Base-by-base conservation (phyloP, 2,113 vertebrate species). In the Vulpes lagopus region DNA sequence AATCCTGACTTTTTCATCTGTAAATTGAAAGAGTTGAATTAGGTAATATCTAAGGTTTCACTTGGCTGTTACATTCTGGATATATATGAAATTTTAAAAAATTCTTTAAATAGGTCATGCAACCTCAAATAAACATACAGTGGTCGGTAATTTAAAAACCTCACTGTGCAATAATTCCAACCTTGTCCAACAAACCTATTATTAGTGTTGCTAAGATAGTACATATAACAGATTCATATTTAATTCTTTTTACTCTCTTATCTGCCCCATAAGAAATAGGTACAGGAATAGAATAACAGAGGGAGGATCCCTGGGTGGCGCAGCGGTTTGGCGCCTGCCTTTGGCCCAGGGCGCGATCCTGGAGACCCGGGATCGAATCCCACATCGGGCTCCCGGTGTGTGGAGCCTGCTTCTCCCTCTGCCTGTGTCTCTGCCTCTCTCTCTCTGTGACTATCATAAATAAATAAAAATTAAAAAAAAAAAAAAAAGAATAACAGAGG, bases 221-320 rank as follows among this genome's bases (percentile, higher is more conserved):
- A 73, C 57, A 95, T 88, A 88, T 84, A 89, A 55, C 8, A 81
- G 16, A 49, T 85, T 67, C 27, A 30, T 43, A 59, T 90, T 95
- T 89, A 60, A 53, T 84, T 20, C 8, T 76, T 94, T 95, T 88
- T 53, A 32, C 67, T 90, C 83, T 92, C 55, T 96, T 92, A 38
- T 8, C 0, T 85, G 38, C n/a, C 82, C 57, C 27, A 32, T 35
- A 60, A 57, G 30, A 95, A 65, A 43, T 64, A 38, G n/a, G 20
- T 80, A 90, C 65, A 94, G 55, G 23, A 89, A 9, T 55, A 84
- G 23, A 76, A 81, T 80, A 95, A 82, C 25, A 65, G 49, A 59
- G 8, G 20, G 11, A 11, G 35, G 35, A 35, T 35, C 35, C 35
- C 35, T 35, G 35, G 35, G 35, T 35, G 35, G 35, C 35, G 35